Percentiles rank a stretch among this genome's conserved stretches.
These are phyloP conservation scores for Lasiurus cinereus DNA, from an alignment of 2,113 vertebrate species.

Conservation along the genomic window DNA sequence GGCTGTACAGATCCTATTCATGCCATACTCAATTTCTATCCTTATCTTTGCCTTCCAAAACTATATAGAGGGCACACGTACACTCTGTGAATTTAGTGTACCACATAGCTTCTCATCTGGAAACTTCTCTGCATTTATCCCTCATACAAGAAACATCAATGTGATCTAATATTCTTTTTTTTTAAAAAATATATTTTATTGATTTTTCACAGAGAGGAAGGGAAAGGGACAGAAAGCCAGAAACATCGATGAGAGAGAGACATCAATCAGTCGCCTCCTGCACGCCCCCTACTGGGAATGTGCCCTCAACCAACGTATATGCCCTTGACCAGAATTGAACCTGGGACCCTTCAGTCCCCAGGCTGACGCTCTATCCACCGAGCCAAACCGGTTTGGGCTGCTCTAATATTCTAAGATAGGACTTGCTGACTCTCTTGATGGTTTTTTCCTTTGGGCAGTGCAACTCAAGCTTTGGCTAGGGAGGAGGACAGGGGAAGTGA, in stretches of 20 bases:
- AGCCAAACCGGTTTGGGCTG: background rate
- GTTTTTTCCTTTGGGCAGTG: background rate
- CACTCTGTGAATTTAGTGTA: background rate
- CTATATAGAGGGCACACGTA: background rate
- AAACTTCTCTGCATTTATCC: background rate
- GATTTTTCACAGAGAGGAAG: too few relatives aligned
- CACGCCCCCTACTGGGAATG: too few relatives aligned
- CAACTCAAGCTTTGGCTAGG: background rate
- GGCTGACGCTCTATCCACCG: too few relatives aligned
- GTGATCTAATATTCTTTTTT: background rate
- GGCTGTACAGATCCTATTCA: background rate
- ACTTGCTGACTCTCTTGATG: background rate
- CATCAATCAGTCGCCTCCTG: too few relatives aligned
- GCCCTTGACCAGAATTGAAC: too few relatives aligned
- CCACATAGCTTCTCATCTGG: background rate
- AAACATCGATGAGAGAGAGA: too few relatives aligned
- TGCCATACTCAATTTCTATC: background rate
- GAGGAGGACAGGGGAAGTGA: background rate
- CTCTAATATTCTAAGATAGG: background rate
- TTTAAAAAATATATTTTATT: too few relatives aligned
- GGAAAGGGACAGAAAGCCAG: too few relatives aligned
- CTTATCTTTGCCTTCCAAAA: constrained; percentile 26
- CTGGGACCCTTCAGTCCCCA: too few relatives aligned
- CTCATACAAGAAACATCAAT: background rate
- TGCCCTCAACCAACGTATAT: too few relatives aligned